Evolutionary conservation across 2,797 vertebrate species (phyloP).

Genomic region (Phoxinus dragarum): DNA sequence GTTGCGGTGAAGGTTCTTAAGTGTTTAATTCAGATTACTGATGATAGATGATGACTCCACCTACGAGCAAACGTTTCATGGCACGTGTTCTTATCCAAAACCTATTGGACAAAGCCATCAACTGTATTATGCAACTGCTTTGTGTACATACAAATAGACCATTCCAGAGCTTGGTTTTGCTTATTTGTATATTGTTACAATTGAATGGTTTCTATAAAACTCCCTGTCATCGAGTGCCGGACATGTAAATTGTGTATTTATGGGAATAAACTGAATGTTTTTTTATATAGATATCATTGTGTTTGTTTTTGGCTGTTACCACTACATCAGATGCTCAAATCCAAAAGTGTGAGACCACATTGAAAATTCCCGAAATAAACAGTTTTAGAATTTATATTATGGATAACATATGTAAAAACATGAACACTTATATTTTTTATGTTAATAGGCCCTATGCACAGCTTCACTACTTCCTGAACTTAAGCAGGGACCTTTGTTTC

Average conservation of each 20-base stretch:
- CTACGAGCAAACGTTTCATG: not conserved
- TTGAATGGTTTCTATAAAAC: not conserved
- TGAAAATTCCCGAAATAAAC: not conserved
- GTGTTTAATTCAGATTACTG: not conserved
- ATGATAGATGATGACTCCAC: not conserved
- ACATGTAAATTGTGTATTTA: constrained; percentile 35
- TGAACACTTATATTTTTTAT: too few relatives aligned
- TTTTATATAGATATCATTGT: not conserved
- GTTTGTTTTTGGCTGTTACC: not conserved
- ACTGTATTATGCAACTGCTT: constrained; percentile 11
- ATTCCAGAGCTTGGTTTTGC: not conserved
- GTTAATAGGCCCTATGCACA: too few relatives aligned
- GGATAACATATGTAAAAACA: not conserved
- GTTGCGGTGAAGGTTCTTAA: not conserved
- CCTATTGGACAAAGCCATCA: constrained; percentile 6
- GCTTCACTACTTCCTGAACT: too few relatives aligned
- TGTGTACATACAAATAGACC: not conserved
- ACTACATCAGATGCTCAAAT: not conserved
- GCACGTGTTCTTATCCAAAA: not conserved
- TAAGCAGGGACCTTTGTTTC: too few relatives aligned
- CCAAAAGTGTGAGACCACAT: not conserved
- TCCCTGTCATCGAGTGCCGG: not conserved
- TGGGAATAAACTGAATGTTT: constrained; percentile 26
- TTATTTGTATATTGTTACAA: constrained; percentile 4
- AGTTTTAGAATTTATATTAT: not conserved